Percentiles rank a stretch among this genome's conserved stretches.
Evolutionary conservation across 2,888 invertebrate genomes (phyloP).

Genomic region (Furcula furcula): DNA sequence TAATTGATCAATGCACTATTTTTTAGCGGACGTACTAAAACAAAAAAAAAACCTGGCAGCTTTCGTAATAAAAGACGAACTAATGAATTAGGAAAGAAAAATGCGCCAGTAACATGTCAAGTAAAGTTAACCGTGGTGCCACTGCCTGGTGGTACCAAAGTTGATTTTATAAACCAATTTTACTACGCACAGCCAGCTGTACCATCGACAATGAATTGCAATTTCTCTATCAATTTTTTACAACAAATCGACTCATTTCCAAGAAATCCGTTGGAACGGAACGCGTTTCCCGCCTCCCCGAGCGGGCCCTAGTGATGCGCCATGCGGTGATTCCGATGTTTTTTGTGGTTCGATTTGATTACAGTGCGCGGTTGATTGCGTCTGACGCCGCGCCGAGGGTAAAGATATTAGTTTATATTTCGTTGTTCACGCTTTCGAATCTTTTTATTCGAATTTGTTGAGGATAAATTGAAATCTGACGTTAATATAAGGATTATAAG

Average conservation of each 20-base stretch:
- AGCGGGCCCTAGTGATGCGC: slow-evolving; percentile 19
- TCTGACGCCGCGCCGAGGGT: slow-evolving; percentile 14
- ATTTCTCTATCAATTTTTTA: neutral
- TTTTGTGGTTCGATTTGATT: slow-evolving; percentile 63
- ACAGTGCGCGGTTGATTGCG: slow-evolving; percentile 46
- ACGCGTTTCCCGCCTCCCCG: slow-evolving; percentile 14
- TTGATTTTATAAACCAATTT: no score
- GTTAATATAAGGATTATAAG: no score
- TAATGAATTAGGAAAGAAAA: no score
- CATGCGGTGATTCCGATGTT: slow-evolving; percentile 42
- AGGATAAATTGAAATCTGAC: neutral
- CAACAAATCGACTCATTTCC: slow-evolving; percentile 8
- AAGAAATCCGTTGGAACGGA: slow-evolving; percentile 22
- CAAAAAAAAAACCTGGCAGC: no score
- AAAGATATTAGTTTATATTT: slow-evolving; percentile 15
- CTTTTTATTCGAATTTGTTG: neutral
- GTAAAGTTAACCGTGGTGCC: no score
- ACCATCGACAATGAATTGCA: neutral
- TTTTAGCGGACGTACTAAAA: no score
- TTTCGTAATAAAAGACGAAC: no score
- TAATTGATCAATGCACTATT: no score
- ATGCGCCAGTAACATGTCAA: no score
- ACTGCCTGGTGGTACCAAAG: no score
- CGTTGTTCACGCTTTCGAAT: slow-evolving; percentile 18
- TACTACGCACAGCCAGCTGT: no score